Evolutionary conservation across 2,888 invertebrate genomes (phyloP), one percentile per base, ranked within the genome.

Genomic region (Salticus scenicus): DNA sequence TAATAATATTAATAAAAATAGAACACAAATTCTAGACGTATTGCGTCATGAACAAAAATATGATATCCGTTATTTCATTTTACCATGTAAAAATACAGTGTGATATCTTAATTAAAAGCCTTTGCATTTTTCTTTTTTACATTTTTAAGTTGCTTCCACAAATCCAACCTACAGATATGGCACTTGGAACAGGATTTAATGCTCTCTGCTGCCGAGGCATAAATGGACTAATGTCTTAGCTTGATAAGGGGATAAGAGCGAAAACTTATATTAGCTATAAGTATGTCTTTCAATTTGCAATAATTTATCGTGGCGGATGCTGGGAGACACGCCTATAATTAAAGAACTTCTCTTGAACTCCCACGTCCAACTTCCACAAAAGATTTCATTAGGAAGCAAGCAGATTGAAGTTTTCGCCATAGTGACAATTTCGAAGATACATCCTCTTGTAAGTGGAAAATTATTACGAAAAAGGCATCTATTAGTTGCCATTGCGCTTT

Each of bases 381-480:
- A 57, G 57, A 57, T 57, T 57, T 57, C 57, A 57, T 57, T 57
- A 57, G 24, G 17, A 7, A 47, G 42, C 42, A 17, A 17, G 42
- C 42, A 17, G 42, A 10, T 47, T 17, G 42, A 47, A 47, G 17
- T 24, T 57, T 57, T 57, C 57, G 24, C 24, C 57, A 57, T 24
- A 57, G 57, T 57, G 57, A 57, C 57, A 57, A 8, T 57, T 57
- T 57, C 17, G 20, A 24, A 24, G 12, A 24, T 24, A 57, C 24
- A 57, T 57, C 57, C 57, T 57, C 57, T 12, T 57, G 24, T 57
- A 57, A 57, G 57, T 57, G 57, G 57, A 57, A 57, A 57, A 24
- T 57, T 57, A 57, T 57, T 7, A 57, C 57, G 57, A 14, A 24
- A 57, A 57, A 57, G 24, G 57, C 57, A 57, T 57, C 57, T 57